A percentile compares a stretch with the other conserved stretches of the same genome.
Conservation (phyloP, 2,888 invertebrate genomes). For the Hirtodrosophila trivittata region DNA sequence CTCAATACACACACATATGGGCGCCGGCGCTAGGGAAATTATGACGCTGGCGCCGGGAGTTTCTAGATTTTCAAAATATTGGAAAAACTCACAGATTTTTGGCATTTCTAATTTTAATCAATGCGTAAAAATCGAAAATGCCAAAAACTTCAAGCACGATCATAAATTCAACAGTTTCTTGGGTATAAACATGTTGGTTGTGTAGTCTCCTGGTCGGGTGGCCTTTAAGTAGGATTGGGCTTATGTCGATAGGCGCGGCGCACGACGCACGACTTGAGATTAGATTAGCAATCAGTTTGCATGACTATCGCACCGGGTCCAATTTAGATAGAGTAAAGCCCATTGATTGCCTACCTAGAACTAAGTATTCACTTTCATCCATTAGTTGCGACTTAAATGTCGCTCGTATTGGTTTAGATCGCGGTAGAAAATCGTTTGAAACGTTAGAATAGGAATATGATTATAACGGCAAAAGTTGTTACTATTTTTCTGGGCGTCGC, state of each 20-base stretch:
- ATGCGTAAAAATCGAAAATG: no score
- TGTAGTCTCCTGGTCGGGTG: no score
- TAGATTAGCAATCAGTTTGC: constrained; percentile 64
- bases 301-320: constrained; percentile 27
- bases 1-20: constrained; percentile 58
- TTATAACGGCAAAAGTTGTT: constrained; percentile 77
- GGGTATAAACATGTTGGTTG: no score
- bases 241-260: no score
- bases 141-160: no score
- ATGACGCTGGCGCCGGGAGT: constrained; percentile 66
- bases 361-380: constrained; percentile 10
- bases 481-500: constrained; percentile 76
- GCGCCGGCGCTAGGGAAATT: constrained; percentile 57
- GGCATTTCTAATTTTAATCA: constrained; percentile 56
- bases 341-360: no score
- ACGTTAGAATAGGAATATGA: constrained; percentile 58
- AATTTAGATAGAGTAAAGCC: constrained; percentile 59
- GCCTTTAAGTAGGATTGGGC: no score
- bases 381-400: constrained; percentile 61
- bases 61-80: constrained; percentile 41
- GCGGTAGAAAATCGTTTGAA: no score
- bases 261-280: constrained; percentile 55
- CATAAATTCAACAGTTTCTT: no score
- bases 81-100: constrained; percentile 67
- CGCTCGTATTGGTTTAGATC: constrained; percentile 45